Conservation (phyloP, 2,888 invertebrate genomes). For the Leistus spinibarbis region DNA sequence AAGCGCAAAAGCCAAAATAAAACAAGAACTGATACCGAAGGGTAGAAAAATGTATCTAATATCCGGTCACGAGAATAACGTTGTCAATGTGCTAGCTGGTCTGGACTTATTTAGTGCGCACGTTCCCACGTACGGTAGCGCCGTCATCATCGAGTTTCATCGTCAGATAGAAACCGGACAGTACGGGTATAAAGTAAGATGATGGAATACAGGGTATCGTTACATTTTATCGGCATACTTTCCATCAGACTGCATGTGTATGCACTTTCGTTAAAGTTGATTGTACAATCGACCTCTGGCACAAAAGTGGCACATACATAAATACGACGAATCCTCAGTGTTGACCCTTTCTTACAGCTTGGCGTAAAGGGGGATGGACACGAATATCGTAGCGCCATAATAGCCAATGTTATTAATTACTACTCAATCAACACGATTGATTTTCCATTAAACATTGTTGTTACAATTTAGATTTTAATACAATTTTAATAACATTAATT, state of each 20-base stretch:
- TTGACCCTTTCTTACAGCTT: too few relatives aligned
- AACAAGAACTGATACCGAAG: slow-evolving; percentile 43
- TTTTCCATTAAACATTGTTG: too few relatives aligned
- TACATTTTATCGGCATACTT: not conserved
- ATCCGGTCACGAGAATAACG: slow-evolving; percentile 65
- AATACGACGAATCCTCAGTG: too few relatives aligned
- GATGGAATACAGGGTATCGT: not conserved
- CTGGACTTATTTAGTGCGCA: slow-evolving; percentile 59
- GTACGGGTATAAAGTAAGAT: slow-evolving; percentile 51
- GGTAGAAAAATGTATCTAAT: slow-evolving; percentile 57
- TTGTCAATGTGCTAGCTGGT: slow-evolving; percentile 59
- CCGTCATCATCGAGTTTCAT: slow-evolving; percentile 52
- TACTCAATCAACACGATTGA: too few relatives aligned
- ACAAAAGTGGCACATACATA: too few relatives aligned
- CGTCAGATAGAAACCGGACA: slow-evolving; percentile 43
- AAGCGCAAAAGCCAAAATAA: slow-evolving; percentile 41
- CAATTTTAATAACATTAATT: too few relatives aligned
- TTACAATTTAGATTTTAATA: too few relatives aligned
- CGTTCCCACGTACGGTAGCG: slow-evolving; percentile 52
- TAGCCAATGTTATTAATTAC: too few relatives aligned
- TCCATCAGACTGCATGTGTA: not conserved
- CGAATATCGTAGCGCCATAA: too few relatives aligned
- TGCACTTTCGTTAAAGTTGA: not conserved
- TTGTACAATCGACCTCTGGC: too few relatives aligned
- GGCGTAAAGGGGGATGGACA: too few relatives aligned